Evolutionary conservation across 53 echinoderm and acorn worm genomes (phyloP), one percentile per base, ranked within the genome.

Genomic region (Henricia sp.): DNA sequence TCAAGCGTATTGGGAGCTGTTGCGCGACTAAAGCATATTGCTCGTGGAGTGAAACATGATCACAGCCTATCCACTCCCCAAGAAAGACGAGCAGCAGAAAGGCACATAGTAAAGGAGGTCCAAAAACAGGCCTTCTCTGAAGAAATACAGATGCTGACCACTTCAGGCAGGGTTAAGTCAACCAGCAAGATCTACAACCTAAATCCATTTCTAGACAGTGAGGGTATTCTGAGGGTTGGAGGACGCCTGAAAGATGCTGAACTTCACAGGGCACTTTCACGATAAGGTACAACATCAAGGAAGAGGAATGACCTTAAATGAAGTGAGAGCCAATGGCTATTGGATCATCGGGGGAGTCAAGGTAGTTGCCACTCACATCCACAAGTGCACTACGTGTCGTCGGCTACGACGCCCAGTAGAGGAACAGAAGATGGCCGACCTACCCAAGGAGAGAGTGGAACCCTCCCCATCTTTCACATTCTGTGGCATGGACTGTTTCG

Each of bases 141-240:
- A 46, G 48, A 46, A 46, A 46, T 46, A 8, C 48, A 46, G 48
- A 10, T 14, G 8, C 14, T 57, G 57, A 23, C 5, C 5, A 57
- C n/a, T n/a, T n/a, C 66, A 46, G 46, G 13, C 13, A 46, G 46
- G 13, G 46, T 55, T 16, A 55, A 23, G 59, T 28, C 20, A 13
- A 59, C 27, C 4, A 59, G 59, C 29, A 59, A 59, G 29, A 59
- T 59, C 59, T 59, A 30, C 28, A 59, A 30, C 29, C 59, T 87
- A 13, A 67, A 91, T 50, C 91, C 91, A 12, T 82, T 76, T 48
- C 35, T 71, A 1, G 84, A 91, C 44, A 44, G 65, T 20, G 50
- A 84, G 38, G 88, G 87, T 14, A 35, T 91, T 35, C 84, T 86
- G 19, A 35, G 75, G 35, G 87, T 91, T 21, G 91, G 87, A 21